phyloP scores from a whole-genome alignment of 2,797 vertebrate genomes.

The Eulemur coronatus region DNA sequence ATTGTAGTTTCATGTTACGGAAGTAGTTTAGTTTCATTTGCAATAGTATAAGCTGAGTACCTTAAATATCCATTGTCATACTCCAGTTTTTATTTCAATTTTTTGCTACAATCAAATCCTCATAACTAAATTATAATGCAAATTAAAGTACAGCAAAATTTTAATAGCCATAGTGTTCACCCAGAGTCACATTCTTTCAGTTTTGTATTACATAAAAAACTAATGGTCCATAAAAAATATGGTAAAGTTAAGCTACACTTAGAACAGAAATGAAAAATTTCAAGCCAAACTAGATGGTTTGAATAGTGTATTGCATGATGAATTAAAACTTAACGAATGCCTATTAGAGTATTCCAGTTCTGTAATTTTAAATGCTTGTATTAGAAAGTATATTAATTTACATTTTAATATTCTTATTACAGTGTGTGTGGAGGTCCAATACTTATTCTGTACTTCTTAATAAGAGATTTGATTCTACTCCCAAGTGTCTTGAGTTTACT shows the following conservation, averaged over 20 bases:
- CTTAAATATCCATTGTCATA: slow-evolving; percentile 10
- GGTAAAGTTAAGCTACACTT: neutral
- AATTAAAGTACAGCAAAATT: slow-evolving; percentile 26
- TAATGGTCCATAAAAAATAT: slow-evolving; percentile 25
- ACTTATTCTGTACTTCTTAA: neutral
- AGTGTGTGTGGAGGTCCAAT: neutral
- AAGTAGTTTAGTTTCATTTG: slow-evolving; percentile 52
- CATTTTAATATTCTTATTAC: neutral
- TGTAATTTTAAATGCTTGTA: neutral
- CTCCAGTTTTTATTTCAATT: slow-evolving; percentile 35
- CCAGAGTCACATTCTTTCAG: neutral
- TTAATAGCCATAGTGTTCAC: slow-evolving; percentile 11
- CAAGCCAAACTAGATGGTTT: neutral
- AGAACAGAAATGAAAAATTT: neutral
- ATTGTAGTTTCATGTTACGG: slow-evolving; percentile 23
- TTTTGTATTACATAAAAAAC: slow-evolving; percentile 30
- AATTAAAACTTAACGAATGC: neutral
- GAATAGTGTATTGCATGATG: neutral
- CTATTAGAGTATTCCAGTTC: neutral
- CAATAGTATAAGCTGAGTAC: neutral
- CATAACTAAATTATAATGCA: slow-evolving; percentile 54
- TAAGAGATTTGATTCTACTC: neutral
- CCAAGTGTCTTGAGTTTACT: neutral
- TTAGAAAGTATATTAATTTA: neutral
- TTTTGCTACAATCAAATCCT: slow-evolving; percentile 26